These are phyloP conservation scores for Takifugu bimaculatus DNA, from an alignment of 2,113 vertebrate genomes.

Conservation along the genomic window DNA sequence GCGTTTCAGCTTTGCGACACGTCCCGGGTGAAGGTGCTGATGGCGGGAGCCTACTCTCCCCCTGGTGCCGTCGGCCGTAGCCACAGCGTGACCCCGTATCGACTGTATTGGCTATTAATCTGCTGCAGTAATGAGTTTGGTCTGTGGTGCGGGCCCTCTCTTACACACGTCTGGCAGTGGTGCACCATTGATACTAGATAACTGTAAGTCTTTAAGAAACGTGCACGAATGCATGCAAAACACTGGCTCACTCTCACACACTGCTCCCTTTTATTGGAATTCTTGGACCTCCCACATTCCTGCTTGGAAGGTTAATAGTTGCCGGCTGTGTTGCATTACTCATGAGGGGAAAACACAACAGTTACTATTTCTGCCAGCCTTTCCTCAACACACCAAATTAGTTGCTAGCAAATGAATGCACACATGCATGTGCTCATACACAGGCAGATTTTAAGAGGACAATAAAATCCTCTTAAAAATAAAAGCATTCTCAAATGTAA, in stretches of 20 bases:
- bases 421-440: conserved; percentile 3
- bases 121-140: conserved; percentile 28
- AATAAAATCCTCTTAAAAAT: conserved; percentile 1
- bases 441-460: conserved; percentile 3
- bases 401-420: conserved; percentile 20
- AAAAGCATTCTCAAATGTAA: not conserved
- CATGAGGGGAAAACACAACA: conserved; percentile 71
- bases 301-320: conserved; percentile 77
- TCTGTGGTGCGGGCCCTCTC: conserved; percentile 4
- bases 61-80: conserved; percentile 25
- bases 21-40: conserved; percentile 1
- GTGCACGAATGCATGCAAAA: conserved; percentile 22
- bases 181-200: conserved; percentile 34
- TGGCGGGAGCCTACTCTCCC: conserved; percentile 42
- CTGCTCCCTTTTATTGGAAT: conserved; percentile 74
- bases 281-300: conserved; percentile 78
- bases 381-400: conserved; percentile 28
- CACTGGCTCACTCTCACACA: conserved; percentile 36
- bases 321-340: conserved; percentile 77
- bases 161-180: conserved; percentile 21
- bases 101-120: conserved; percentile 45
- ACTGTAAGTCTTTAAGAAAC: conserved; percentile 49
- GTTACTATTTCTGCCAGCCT: conserved; percentile 54
- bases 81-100: conserved; percentile 31
- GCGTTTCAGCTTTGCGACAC: conserved; percentile 14